Evolutionary conservation across 2,888 invertebrate species (phyloP).

Genomic region (Brachylomia viminalis): DNA sequence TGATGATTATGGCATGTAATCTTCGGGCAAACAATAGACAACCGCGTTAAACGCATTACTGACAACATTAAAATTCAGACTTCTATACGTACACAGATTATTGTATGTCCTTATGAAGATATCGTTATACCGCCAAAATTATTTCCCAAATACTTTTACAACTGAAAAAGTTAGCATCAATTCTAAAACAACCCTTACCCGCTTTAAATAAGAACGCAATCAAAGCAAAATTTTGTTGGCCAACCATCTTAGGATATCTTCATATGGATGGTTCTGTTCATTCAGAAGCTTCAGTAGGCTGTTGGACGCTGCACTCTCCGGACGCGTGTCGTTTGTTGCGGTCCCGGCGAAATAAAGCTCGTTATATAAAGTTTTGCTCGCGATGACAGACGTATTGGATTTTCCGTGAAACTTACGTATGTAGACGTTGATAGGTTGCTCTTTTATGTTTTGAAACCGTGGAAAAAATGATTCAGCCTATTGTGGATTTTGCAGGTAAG

Average conservation of each 20-base stretch:
- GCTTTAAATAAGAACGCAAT: conserved; percentile 31
- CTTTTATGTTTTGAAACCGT: conserved; percentile 36
- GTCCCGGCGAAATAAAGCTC: conserved; percentile 64
- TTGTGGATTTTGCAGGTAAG: conserved; percentile 55
- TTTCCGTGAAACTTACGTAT: conserved; percentile 58
- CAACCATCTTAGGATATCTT: conserved; percentile 28
- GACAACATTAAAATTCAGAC: conserved; percentile 72
- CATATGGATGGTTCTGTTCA: conserved; percentile 58
- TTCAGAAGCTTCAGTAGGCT: too few relatives aligned
- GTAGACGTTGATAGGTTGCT: conserved; percentile 45
- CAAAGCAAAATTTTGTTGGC: neutral
- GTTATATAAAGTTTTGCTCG: conserved; percentile 63
- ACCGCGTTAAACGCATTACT: conserved; percentile 59
- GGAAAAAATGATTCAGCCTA: conserved; percentile 48
- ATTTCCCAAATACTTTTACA: conserved; percentile 39
- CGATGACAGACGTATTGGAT: conserved; percentile 58
- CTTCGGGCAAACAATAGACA: too few relatives aligned
- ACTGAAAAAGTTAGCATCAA: conserved; percentile 27
- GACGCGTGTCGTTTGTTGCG: conserved; percentile 42
- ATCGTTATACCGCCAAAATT: conserved; percentile 60
- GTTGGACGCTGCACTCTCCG: conserved; percentile 27
- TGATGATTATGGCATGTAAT: too few relatives aligned
- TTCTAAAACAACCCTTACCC: conserved; percentile 20
- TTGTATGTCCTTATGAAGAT: conserved; percentile 68
- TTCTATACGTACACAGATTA: conserved; percentile 74